Percentiles rank a stretch among this genome's conserved stretches.
These are phyloP conservation scores for Myopa testacea DNA, from an alignment of 2,888 invertebrate genomes.

Conservation along the genomic window DNA sequence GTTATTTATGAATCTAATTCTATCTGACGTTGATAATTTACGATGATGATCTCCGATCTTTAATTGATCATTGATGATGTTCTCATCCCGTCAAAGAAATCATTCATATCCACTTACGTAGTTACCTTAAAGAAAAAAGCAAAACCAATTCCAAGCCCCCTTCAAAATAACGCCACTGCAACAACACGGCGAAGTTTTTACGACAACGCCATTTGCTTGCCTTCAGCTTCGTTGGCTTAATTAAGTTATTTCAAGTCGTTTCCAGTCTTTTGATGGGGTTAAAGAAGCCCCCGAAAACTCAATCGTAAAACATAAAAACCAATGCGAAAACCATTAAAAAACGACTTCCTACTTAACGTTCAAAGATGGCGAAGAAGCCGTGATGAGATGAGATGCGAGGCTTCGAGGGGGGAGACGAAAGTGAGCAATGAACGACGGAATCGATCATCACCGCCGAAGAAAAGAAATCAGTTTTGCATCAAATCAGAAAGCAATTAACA, in stretches of 20 bases:
- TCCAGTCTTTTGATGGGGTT: slow-evolving; percentile 8
- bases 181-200: background rate
- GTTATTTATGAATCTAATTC: no score
- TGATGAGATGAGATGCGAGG: background rate
- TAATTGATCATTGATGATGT: background rate
- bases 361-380: background rate
- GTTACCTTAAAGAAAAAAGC: no score
- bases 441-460: slow-evolving; percentile 24
- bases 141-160: background rate
- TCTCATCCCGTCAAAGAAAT: background rate
- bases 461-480: slow-evolving; percentile 43
- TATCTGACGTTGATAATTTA: no score
- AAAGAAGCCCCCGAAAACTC: slow-evolving; percentile 3
- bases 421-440: background rate
- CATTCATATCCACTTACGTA: slow-evolving; percentile 15
- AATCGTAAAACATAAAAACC: slow-evolving; percentile 20
- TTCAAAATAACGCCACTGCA: background rate
- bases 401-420: background rate
- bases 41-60: background rate
- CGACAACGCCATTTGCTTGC: background rate
- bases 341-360: slow-evolving; percentile 32
- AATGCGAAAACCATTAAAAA: slow-evolving; percentile 13
- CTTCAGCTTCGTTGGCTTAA: slow-evolving; percentile 13
- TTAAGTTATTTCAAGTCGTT: slow-evolving; percentile 18
- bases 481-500: slow-evolving; percentile 53